phyloP scores from a whole-genome alignment of 2,888 invertebrate species.

The Scaptomyza polygonia region DNA sequence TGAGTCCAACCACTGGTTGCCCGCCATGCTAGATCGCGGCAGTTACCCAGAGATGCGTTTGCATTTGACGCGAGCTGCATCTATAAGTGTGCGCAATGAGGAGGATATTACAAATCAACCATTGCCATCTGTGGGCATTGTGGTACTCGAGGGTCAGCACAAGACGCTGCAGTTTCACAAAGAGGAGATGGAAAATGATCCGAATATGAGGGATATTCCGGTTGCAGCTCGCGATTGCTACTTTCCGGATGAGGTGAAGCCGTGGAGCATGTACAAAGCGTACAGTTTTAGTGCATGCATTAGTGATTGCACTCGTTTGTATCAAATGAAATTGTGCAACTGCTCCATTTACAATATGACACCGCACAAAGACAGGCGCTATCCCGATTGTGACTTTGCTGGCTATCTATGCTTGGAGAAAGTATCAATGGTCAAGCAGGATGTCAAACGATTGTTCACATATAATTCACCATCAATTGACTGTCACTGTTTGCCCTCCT shows the following conservation, averaged over 20 bases:
- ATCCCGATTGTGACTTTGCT: conserved; percentile 85
- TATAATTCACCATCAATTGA: conserved; percentile 26
- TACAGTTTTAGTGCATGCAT: conserved; percentile 91
- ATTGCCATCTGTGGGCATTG: conserved; percentile 51
- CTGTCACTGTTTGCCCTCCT: conserved; percentile 89
- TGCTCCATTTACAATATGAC: conserved; percentile 89
- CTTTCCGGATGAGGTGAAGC: conserved; percentile 87
- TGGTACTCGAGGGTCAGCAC: conserved; percentile 44
- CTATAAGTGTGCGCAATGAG: conserved; percentile 74
- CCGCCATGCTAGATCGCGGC: conserved; percentile 68
- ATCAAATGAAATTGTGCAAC: conserved; percentile 87
- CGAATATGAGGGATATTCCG: conserved; percentile 86
- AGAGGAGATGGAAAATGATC: conserved; percentile 88
- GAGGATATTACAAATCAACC: conserved; percentile 81
- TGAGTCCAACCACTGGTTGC: conserved; percentile 74
- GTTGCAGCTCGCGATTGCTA: conserved; percentile 88
- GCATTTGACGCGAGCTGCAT: conserved; percentile 51
- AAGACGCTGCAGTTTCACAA: conserved; percentile 83
- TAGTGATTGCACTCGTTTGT: conserved; percentile 87
- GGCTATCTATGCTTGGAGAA: conserved; percentile 87
- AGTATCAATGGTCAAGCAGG: conserved; percentile 58
- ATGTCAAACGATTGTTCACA: conserved; percentile 85
- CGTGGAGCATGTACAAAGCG: conserved; percentile 86
- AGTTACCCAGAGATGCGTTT: conserved; percentile 68
- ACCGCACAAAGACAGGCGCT: conserved; percentile 81